Evolutionary conservation across 2,888 invertebrate species (phyloP).

Genomic region (Hermaeophaga mercurialis): DNA sequence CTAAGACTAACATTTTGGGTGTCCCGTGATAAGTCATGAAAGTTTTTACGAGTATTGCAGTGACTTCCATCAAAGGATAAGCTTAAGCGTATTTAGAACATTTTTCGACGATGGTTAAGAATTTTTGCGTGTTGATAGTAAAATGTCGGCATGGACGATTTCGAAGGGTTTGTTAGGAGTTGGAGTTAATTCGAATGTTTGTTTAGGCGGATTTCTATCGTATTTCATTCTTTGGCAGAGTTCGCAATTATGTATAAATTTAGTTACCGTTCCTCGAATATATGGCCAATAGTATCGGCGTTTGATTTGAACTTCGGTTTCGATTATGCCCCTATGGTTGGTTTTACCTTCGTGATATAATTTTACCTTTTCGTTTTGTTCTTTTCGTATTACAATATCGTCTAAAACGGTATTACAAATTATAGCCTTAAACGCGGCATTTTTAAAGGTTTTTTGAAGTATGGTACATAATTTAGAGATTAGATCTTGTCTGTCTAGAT

Average conservation of each 20-base stretch:
- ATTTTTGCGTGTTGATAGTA: slow-evolving; percentile 12
- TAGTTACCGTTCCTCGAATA: slow-evolving; percentile 19
- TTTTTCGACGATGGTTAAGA: not conserved
- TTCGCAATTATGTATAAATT: slow-evolving; percentile 36
- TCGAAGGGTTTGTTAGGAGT: slow-evolving; percentile 35
- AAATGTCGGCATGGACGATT: slow-evolving; percentile 28
- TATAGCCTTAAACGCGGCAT: slow-evolving; percentile 9
- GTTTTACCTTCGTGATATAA: slow-evolving; percentile 30
- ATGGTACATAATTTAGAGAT: slow-evolving; percentile 1
- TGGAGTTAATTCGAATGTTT: slow-evolving; percentile 27
- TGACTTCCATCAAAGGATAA: slow-evolving; percentile 4
- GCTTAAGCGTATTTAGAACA: slow-evolving; percentile 18
- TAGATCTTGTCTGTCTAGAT: slow-evolving; percentile 4
- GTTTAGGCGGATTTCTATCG: slow-evolving; percentile 33
- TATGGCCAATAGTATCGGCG: slow-evolving; percentile 33
- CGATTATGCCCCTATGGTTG: too few species aligned
- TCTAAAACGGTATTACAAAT: slow-evolving; percentile 5
- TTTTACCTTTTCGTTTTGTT: slow-evolving; percentile 20
- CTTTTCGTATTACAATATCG: slow-evolving; percentile 17
- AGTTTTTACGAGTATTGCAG: slow-evolving; percentile 8
- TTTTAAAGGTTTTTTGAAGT: slow-evolving; percentile 13
- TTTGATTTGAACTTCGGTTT: slow-evolving; percentile 28
- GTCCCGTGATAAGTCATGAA: slow-evolving; percentile 20
- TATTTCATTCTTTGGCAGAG: slow-evolving; percentile 33
- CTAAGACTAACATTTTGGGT: slow-evolving; percentile 20